Evolutionary conservation across 2,888 invertebrate species (phyloP).

Genomic region (Lochmaea crataegi): DNA sequence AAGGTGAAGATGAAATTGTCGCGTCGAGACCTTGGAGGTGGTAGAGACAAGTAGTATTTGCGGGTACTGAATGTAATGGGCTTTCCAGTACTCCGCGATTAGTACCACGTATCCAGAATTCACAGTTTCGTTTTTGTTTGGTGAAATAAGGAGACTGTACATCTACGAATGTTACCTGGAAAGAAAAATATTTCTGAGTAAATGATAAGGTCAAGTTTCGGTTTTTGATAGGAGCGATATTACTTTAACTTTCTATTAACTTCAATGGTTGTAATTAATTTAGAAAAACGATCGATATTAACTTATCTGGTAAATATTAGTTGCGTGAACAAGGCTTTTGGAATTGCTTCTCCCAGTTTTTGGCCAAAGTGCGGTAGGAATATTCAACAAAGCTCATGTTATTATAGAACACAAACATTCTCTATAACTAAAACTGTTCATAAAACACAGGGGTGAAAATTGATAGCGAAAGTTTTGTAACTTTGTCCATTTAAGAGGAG

Average conservation of each 20-base stretch:
- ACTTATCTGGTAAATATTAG: too few relatives aligned
- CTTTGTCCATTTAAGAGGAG: slow-evolving; percentile 2
- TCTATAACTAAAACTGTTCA: neutral
- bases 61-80: slow-evolving; percentile 86
- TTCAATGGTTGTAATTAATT: too few relatives aligned
- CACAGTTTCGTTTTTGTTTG: slow-evolving; percentile 86
- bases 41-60: slow-evolving; percentile 90
- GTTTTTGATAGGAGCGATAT: too few relatives aligned
- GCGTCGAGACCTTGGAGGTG: slow-evolving; percentile 79
- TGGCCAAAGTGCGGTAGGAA: neutral
- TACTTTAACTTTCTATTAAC: too few relatives aligned
- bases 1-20: slow-evolving; percentile 65
- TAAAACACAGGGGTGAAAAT: neutral
- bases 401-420: neutral
- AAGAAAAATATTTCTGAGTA: slow-evolving; percentile 14
- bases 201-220: too few relatives aligned
- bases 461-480: neutral
- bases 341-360: neutral
- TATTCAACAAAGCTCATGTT: neutral
- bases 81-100: slow-evolving; percentile 84
- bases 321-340: neutral
- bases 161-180: slow-evolving; percentile 85
- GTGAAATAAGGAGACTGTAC: slow-evolving; percentile 85
- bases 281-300: too few relatives aligned
- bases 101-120: slow-evolving; percentile 86